phyloP scores from a whole-genome alignment of 1,140 invertebrate genomes.

The Danaus melanippus region DNA sequence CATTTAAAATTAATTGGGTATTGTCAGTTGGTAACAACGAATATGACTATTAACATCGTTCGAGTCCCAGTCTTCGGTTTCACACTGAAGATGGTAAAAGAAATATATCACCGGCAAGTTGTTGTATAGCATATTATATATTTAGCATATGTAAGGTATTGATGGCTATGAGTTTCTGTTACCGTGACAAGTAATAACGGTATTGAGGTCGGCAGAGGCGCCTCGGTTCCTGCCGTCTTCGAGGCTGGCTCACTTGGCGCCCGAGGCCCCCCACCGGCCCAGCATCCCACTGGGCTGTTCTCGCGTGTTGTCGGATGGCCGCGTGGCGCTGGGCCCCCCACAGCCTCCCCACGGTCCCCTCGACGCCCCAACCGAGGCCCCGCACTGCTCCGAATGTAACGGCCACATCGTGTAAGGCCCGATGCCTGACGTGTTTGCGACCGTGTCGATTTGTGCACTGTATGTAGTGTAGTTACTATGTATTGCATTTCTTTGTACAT shows the following conservation, averaged over 20 bases:
- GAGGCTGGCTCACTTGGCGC: constrained; percentile 59
- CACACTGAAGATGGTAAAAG: too few species aligned
- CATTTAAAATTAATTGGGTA: too few species aligned
- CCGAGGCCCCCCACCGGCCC: constrained; percentile 58
- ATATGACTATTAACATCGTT: too few species aligned
- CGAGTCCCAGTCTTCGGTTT: too few species aligned
- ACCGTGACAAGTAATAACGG: constrained; percentile 4
- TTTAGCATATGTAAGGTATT: background rate
- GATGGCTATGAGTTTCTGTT: background rate
- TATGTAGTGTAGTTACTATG: constrained; percentile 34
- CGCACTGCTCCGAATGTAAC: constrained; percentile 82
- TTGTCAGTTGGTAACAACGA: too few species aligned
- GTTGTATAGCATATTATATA: background rate
- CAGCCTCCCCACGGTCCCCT: constrained; percentile 37
- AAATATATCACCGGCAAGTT: constrained; percentile 5
- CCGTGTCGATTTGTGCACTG: constrained; percentile 63
- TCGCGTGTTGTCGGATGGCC: constrained; percentile 52
- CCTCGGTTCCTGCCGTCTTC: constrained; percentile 64
- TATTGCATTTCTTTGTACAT: constrained; percentile 5
- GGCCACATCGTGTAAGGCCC: constrained; percentile 82
- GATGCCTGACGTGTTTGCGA: constrained; percentile 69
- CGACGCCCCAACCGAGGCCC: constrained; percentile 67
- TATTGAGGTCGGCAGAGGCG: constrained; percentile 56
- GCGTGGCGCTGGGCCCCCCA: constrained; percentile 45
- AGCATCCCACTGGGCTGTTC: constrained; percentile 66